Percentiles rank a stretch among this genome's conserved stretches.
Conservation (phyloP, 23 tunicate species). For the Aplidium turbinatum region DNA sequence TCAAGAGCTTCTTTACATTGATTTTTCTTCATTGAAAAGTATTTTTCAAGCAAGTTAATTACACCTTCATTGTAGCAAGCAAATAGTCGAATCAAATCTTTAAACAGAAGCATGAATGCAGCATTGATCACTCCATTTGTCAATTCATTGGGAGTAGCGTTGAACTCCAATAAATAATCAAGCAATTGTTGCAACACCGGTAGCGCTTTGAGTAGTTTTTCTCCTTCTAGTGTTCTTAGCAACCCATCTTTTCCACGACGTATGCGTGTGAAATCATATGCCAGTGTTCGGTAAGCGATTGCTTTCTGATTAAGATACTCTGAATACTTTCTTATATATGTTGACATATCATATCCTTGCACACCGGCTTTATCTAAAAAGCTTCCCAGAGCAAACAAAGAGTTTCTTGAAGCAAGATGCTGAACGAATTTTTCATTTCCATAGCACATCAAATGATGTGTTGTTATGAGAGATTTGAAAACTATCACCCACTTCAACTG, state of each 20-base stretch:
- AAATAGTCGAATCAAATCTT: slow-evolving; percentile 92
- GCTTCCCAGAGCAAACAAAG: slow-evolving; percentile 53
- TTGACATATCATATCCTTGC: slow-evolving; percentile 93
- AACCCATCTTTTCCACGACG: slow-evolving; percentile 76
- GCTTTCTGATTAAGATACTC: slow-evolving; percentile 92
- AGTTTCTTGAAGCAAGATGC: slow-evolving; percentile 86
- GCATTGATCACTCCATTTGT: slow-evolving; percentile 79
- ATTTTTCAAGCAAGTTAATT: slow-evolving; percentile 85
- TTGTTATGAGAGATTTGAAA: slow-evolving; percentile 85
- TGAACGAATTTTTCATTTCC: slow-evolving; percentile 93
- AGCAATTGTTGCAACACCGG: slow-evolving; percentile 79
- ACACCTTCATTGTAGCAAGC: slow-evolving; percentile 99
- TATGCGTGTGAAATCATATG: slow-evolving; percentile 90
- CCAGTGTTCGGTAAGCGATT: slow-evolving; percentile 84
- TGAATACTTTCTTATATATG: slow-evolving; percentile 80
- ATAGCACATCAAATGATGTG: slow-evolving; percentile 92
- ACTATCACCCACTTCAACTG: slow-evolving; percentile 91
- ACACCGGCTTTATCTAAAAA: slow-evolving; percentile 80
- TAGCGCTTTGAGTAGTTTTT: slow-evolving; percentile 79
- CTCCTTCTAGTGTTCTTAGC: slow-evolving; percentile 42
- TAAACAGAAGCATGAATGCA: slow-evolving; percentile 88
- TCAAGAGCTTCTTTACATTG: slow-evolving; percentile 97
- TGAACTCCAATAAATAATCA: slow-evolving; percentile 87
- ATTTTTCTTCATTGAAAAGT: slow-evolving; percentile 88
- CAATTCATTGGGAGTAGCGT: slow-evolving; percentile 70